Conservation (phyloP, 2,113 vertebrate genomes). For the Promerops cafer region DNA sequence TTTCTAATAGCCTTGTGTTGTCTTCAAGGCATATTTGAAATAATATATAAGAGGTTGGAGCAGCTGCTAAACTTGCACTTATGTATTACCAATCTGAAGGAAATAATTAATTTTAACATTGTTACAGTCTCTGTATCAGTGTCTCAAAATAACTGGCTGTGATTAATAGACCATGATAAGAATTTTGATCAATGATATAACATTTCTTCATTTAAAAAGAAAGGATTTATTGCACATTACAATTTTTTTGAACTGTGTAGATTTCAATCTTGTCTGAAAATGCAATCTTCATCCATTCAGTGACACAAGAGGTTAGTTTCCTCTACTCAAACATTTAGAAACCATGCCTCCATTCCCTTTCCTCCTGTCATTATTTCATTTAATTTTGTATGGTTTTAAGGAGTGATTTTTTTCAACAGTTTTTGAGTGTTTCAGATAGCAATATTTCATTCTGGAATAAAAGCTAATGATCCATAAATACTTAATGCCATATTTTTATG, state of each 20-base stretch:
- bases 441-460: conserved; percentile 76
- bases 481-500: conserved; percentile 83
- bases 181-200: conserved; percentile 73
- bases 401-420: conserved; percentile 64
- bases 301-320: conserved; percentile 40
- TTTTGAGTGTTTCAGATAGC: conserved; percentile 64
- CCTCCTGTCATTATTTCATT: conserved; percentile 35
- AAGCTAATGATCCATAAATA: conserved; percentile 82
- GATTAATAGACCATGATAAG: conserved; percentile 72
- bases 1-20: conserved; percentile 46
- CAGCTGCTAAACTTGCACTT: conserved; percentile 60
- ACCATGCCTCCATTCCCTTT: conserved; percentile 1
- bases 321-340: conserved; percentile 29
- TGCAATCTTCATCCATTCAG: conserved; percentile 63
- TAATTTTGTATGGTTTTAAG: conserved; percentile 60
- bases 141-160: conserved; percentile 67
- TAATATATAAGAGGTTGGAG: conserved; percentile 42
- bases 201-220: conserved; percentile 43
- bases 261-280: conserved; percentile 73
- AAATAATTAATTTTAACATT: conserved; percentile 76
- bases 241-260: conserved; percentile 67
- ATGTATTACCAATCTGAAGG: conserved; percentile 53
- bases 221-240: conserved; percentile 63
- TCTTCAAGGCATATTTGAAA: conserved; percentile 40
- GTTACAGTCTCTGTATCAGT: conserved; percentile 63